Base-by-base conservation (phyloP, 1,140 invertebrate genomes). In the Zaprionus nigranus region DNA sequence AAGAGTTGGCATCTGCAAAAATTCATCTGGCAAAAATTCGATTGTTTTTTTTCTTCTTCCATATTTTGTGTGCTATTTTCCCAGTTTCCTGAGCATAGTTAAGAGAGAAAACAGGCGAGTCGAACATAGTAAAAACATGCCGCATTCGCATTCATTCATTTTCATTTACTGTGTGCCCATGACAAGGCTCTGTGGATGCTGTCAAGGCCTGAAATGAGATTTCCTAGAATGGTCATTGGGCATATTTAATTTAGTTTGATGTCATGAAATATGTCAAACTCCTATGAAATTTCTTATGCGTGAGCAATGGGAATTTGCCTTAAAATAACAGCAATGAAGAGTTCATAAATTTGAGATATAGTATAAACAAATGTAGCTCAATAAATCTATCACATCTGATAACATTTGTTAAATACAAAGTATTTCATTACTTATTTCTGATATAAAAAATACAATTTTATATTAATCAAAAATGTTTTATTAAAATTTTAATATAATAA, bases 21-120 rank as follows among this genome's bases (percentile, higher is more conserved):
- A 67, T 84, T 65, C 71, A 85, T 78, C 82, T 78, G 78, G 69
- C 74, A 78, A 78, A 81, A 86, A 72, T 81, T 79, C 82, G 70
- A 85, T 86, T 82, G 60, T 75, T 64, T 79, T 70, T 28, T 62
- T 17, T 24, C 43, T 53, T 17, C 43, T 43, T 60, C 43, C 9
- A 30, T 49, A 1, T 69, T 51, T 54, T 64, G 46, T 51, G 12
- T 61, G 49, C 20, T 60, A 56, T 64, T 57, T 43, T 57, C 59
- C 67, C 36, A 53, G 51, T 56, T 72, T 54, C 40, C 53, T 22
- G 58, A 58, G 59, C 73, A 70, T 74, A 74, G 65, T 74, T 70
- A 40, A 22, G 40, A 70, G 51, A 38, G 22, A 20, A 36, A n/a
- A 17, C 30, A 38, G 53, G 61, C 9, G 9, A 51, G 46, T 24